These are phyloP conservation scores for Coregonus clupeaformis DNA, from an alignment of 2,113 vertebrate genomes.

Conservation along the genomic window DNA sequence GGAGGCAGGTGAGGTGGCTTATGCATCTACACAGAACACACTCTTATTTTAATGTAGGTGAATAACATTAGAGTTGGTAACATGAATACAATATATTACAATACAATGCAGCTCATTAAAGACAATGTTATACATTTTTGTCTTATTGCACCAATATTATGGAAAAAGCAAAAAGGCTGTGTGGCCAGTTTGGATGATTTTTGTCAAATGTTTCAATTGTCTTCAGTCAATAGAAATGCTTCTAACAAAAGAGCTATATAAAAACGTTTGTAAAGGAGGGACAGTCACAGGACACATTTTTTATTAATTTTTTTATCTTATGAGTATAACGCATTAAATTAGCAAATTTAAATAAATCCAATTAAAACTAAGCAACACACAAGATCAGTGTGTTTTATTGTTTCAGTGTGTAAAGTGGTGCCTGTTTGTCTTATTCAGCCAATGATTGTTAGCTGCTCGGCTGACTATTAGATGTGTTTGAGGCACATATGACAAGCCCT, in stretches of 20 bases:
- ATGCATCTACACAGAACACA: not conserved
- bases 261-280: too few relatives aligned
- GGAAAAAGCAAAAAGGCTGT: too few relatives aligned
- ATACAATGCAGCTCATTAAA: not conserved
- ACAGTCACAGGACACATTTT: too few relatives aligned
- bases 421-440: too few relatives aligned
- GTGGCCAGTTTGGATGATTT: too few relatives aligned
- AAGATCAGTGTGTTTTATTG: not conserved
- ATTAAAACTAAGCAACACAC: not conserved
- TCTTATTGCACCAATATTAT: too few relatives aligned
- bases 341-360: too few relatives aligned
- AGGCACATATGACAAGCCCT: conserved; percentile 35
- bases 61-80: not conserved
- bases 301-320: not conserved
- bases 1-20: not conserved
- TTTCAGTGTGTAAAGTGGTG: not conserved
- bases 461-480: conserved; percentile 36
- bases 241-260: too few relatives aligned
- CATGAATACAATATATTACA: not conserved
- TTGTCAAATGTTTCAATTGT: too few relatives aligned
- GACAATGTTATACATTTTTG: too few relatives aligned
- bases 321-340: too few relatives aligned
- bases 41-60: not conserved
- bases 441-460: conserved; percentile 11
- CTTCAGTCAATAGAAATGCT: too few relatives aligned